Conservation (phyloP, 2,113 vertebrate species). For the Lutjanus erythropterus region DNA sequence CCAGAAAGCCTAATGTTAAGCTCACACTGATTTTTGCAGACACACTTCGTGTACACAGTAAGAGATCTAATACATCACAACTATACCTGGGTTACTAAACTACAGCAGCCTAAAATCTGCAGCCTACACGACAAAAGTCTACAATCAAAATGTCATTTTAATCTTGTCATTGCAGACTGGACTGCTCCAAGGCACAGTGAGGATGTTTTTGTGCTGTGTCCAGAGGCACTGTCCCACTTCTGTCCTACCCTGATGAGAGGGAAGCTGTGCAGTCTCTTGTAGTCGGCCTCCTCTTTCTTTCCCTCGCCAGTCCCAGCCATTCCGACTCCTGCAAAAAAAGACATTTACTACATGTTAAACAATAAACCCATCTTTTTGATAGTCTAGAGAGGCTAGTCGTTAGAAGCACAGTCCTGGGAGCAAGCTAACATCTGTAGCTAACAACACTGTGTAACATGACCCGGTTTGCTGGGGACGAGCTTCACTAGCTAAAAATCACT, state of each 20-base stretch:
- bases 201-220: not conserved
- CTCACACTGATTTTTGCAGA: not conserved
- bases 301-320: constrained; percentile 93
- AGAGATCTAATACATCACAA: not conserved
- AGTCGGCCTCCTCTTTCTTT: constrained; percentile 96
- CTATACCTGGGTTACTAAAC: not conserved
- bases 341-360: not conserved
- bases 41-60: not conserved
- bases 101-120: not conserved
- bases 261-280: constrained; percentile 95
- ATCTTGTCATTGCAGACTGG: not conserved
- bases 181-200: not conserved
- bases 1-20: not conserved
- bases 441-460: constrained; percentile 29
- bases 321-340: constrained; percentile 68
- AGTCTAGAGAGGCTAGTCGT: too few species aligned
- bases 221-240: not conserved
- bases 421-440: not conserved
- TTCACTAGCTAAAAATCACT: constrained; percentile 25
- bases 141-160: too few species aligned
- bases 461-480: too few species aligned
- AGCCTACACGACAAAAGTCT: too few species aligned
- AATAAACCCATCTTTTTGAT: not conserved
- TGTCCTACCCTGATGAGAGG: constrained; percentile 93
- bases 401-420: too few species aligned